These are phyloP conservation scores for Rynchops niger DNA, from an alignment of 2,113 vertebrate species.

Conservation along the genomic window DNA sequence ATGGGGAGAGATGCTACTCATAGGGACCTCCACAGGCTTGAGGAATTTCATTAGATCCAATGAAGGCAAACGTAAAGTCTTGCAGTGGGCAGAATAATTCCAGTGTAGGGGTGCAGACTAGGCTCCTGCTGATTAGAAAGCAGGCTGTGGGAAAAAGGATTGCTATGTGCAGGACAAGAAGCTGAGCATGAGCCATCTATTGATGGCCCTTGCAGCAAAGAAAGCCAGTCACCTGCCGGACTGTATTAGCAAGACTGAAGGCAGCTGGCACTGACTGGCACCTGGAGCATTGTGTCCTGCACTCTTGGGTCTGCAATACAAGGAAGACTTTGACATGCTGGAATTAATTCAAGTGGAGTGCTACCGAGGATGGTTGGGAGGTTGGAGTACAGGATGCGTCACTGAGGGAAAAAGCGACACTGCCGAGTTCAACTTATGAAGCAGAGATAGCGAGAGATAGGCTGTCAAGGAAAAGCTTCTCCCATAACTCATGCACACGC, in stretches of 20 bases:
- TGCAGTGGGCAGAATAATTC: background rate
- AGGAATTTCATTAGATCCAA: background rate
- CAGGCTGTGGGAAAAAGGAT: background rate
- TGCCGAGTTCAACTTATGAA: background rate
- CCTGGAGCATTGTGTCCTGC: background rate
- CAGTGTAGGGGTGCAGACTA: background rate
- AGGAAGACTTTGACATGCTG: background rate
- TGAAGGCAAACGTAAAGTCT: background rate
- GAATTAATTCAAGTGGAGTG: background rate
- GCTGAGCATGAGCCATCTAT: background rate
- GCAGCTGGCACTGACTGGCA: background rate
- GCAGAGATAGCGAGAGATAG: background rate
- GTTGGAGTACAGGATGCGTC: background rate
- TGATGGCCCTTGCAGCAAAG: background rate
- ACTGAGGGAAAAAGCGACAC: background rate
- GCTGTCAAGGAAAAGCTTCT: background rate
- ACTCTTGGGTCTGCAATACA: background rate
- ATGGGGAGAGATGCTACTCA: background rate
- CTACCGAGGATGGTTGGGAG: background rate
- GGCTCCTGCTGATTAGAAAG: background rate
- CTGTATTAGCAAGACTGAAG: background rate
- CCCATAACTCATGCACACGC: background rate
- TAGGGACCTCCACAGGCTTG: background rate
- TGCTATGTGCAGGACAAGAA: background rate
- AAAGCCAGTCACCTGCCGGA: background rate